Evolutionary conservation across 2,888 invertebrate species (phyloP).

Genomic region (Caenorhabditis sp.): DNA sequence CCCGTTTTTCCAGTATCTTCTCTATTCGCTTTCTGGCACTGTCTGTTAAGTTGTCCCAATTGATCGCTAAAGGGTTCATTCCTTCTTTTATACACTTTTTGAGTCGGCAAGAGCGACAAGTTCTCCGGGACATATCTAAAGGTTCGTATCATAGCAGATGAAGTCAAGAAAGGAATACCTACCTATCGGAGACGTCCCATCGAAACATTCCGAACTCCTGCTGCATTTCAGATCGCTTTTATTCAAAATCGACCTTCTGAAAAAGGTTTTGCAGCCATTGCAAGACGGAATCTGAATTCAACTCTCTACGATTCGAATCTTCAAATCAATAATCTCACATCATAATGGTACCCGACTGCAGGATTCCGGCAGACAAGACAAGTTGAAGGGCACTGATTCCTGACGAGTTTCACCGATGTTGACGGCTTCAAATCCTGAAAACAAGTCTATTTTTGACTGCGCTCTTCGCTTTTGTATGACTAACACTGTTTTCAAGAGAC

Average conservation of each 20-base stretch:
- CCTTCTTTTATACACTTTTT: slow-evolving; percentile 32
- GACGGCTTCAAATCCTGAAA: no score
- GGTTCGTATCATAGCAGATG: background rate
- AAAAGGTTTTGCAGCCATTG: slow-evolving; percentile 62
- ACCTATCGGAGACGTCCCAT: background rate
- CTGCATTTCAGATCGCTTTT: slow-evolving; percentile 21
- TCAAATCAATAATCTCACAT: slow-evolving; percentile 43
- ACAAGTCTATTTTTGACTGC: no score
- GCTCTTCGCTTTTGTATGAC: no score
- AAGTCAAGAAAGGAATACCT: background rate
- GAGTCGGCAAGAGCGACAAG: slow-evolving; percentile 50
- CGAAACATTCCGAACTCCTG: slow-evolving; percentile 25
- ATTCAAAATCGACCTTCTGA: slow-evolving; percentile 29
- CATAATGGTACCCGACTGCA: slow-evolving; percentile 68
- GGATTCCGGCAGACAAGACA: slow-evolving; percentile 63
- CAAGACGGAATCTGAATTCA: slow-evolving; percentile 50
- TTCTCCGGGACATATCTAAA: slow-evolving; percentile 20
- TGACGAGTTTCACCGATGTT: background rate
- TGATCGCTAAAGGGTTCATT: slow-evolving; percentile 23
- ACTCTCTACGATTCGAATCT: no score
- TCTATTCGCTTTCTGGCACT: background rate
- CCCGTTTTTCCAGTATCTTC: background rate
- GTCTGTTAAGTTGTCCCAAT: no score
- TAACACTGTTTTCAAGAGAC: no score
- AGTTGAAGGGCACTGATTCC: slow-evolving; percentile 42